Base-by-base conservation (phyloP, 1,140 invertebrate species). In the Campodea augens region DNA sequence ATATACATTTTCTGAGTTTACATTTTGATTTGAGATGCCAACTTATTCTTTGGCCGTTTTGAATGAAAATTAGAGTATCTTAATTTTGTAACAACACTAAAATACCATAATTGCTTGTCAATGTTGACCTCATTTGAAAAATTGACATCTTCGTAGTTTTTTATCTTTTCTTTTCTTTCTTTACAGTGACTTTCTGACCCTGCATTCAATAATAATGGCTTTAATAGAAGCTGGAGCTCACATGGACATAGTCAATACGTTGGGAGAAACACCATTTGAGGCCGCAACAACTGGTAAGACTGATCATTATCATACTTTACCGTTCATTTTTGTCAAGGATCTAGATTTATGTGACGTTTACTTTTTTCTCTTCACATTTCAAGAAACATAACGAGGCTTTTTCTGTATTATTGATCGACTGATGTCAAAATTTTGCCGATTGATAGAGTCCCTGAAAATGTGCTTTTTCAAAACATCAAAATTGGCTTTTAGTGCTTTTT, bases 181-280 rank as follows among this genome's bases (percentile, higher is more conserved):
- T 64, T 58, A 48, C 54, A 70, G 67, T 53, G 74, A 78, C 61
- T 80, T 79, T 60, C 60, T 73, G 46, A 79, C 74, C 1, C 55
- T 81, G 7, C 72, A 80, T 54, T 69, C 70, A n/a, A 78, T 81
- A 47, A 75, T 81, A 24, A 66, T 72, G 46, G 66, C 70, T 44
- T 58, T 84, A 27, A 70, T 76, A 19, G 70, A 77, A 50, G 71
- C 71, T 40, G 78, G 77, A 20, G 76, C 78, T 1, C 81, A 83
- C 53, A 70, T 77, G 52, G 80, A 83, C 57, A 72, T 68, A 43
- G 73, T 78, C 24, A 84, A 83, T 61, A 68, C 62, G 48, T 61
- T 65, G 38, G 73, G 77, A 40, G 66, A 74, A 57, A 81, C 78
- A 5, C 75, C 80, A 0, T 70, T 77, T 51, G 72, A 81, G 50